phyloP scores from a whole-genome alignment of 2,888 invertebrate genomes.

The Phyllotreta cruciferae region DNA sequence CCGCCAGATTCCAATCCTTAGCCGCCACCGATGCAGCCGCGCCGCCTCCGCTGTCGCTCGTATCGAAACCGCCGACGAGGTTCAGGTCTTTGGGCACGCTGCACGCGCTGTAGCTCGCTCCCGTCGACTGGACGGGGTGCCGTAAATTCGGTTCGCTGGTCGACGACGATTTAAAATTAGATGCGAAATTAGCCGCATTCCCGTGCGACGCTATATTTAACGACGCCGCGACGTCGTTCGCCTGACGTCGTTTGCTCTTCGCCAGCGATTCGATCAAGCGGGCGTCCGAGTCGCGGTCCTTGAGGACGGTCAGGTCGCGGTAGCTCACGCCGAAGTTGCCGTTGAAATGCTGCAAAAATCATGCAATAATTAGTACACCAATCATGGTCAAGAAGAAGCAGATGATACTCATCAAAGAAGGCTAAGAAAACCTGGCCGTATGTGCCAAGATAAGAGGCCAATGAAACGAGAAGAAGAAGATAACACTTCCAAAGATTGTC shows the following conservation, averaged over 20 bases:
- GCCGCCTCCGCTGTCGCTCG: slow-evolving; percentile 28
- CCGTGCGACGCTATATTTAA: slow-evolving; percentile 41
- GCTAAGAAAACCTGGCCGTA: no score
- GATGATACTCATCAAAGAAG: no score
- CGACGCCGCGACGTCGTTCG: slow-evolving; percentile 38
- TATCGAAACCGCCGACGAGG: slow-evolving; percentile 61
- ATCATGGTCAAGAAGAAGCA: no score
- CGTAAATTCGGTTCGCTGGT: slow-evolving; percentile 59
- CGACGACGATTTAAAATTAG: slow-evolving; percentile 56
- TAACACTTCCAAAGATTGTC: no score
- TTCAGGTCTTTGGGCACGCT: slow-evolving; percentile 74
- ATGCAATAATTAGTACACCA: slow-evolving; percentile 7
- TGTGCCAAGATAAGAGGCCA: no score
- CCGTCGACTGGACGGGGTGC: no score
- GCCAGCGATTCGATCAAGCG: slow-evolving; percentile 54
- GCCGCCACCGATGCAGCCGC: slow-evolving; percentile 56
- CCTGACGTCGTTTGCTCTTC: slow-evolving; percentile 46
- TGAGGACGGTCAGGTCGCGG: slow-evolving; percentile 57
- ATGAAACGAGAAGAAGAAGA: no score
- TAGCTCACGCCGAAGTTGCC: slow-evolving; percentile 59
- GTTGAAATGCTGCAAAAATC: slow-evolving; percentile 52
- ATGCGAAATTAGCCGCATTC: slow-evolving; percentile 38
- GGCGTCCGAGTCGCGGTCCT: slow-evolving; percentile 50
- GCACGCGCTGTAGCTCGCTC: slow-evolving; percentile 36
- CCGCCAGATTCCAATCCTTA: slow-evolving; percentile 59